Evolutionary conservation across 2,113 vertebrate species (phyloP).

Genomic region (Caloenas nicobarica): DNA sequence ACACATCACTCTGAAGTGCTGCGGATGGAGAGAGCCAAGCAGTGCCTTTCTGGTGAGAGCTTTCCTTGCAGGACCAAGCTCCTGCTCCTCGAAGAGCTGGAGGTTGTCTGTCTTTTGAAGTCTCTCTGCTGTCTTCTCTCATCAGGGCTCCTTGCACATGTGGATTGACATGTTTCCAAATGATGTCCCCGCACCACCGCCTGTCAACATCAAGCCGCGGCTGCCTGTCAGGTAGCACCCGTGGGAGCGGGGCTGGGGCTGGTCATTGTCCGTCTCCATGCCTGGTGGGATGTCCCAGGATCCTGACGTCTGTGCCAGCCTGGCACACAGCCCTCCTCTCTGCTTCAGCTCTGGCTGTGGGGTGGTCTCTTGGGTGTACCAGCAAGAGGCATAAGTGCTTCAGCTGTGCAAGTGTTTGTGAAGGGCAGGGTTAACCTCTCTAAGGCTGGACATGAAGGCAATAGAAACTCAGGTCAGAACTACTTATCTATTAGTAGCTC

Average conservation of each 20-base stretch:
- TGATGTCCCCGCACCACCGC: slow-evolving; percentile 84
- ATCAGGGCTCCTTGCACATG: slow-evolving; percentile 91
- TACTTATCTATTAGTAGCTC: not conserved
- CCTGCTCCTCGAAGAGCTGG: not conserved
- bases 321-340: not conserved
- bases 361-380: not conserved
- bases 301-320: not conserved
- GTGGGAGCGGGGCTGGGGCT: not conserved
- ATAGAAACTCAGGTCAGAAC: not conserved
- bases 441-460: not conserved
- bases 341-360: not conserved
- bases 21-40: not conserved
- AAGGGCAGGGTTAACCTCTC: not conserved
- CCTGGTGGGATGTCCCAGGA: rapidly evolving
- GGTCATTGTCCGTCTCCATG: not conserved
- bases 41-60: not conserved
- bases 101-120: not conserved
- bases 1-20: not conserved
- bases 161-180: slow-evolving; percentile 96
- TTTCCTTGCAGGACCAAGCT: not conserved
- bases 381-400: not conserved
- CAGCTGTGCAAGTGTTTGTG: not conserved
- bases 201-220: slow-evolving; percentile 90
- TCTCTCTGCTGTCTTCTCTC: not conserved
- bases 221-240: slow-evolving; percentile 81